Percentiles rank a stretch among this genome's conserved stretches.
Conservation (phyloP, 2,113 vertebrate species). For the Megatriorchis doriae region DNA sequence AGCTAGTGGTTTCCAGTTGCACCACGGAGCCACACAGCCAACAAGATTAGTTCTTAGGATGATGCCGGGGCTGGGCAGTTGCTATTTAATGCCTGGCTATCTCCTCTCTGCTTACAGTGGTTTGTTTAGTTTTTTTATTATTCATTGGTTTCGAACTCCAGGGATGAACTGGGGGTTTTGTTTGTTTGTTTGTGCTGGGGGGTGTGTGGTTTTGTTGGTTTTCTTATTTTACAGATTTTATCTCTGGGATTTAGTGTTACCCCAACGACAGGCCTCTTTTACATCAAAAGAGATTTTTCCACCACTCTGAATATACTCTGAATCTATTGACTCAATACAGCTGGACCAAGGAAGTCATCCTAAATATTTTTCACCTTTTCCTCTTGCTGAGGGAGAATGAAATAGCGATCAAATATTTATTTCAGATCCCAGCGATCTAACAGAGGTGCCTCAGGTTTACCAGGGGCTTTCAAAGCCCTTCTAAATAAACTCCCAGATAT, state of each 20-base stretch:
- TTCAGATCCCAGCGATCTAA: neutral
- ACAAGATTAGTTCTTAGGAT: neutral
- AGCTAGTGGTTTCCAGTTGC: neutral
- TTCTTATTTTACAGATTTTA: neutral
- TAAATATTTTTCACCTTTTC: neutral
- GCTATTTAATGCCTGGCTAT: neutral
- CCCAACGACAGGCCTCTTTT: neutral
- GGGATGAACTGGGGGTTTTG: neutral
- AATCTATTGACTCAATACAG: neutral
- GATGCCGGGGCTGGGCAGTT: neutral
- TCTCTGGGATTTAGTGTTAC: neutral
- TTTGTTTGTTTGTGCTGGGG: neutral
- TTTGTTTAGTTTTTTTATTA: neutral
- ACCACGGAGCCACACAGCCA: neutral
- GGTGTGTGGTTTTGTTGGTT: neutral
- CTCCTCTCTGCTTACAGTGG: neutral
- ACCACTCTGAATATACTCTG: neutral
- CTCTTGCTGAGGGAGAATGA: neutral
- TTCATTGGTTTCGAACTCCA: neutral
- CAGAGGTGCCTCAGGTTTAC: neutral
- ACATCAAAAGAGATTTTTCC: neutral
- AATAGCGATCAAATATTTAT: constrained; percentile 18
- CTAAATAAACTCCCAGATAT: neutral
- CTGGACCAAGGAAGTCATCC: neutral
- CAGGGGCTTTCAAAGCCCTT: neutral